phyloP scores from a whole-genome alignment of 2,113 vertebrate genomes.

The Neopipo cinnamomea region DNA sequence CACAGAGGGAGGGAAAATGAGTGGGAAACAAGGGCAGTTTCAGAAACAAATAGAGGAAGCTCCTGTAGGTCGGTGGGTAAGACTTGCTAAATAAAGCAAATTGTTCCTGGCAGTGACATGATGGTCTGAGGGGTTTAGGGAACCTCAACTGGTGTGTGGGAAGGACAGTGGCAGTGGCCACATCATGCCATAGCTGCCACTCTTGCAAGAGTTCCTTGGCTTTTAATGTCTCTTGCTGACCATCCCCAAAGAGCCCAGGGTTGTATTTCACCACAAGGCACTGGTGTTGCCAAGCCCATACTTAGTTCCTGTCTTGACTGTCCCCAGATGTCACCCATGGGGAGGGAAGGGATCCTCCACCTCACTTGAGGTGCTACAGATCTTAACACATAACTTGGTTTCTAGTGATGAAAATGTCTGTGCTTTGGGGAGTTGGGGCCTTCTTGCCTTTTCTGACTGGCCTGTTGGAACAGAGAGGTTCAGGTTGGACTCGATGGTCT shows the following conservation, averaged over 20 bases:
- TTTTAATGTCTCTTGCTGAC: neutral
- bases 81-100: constrained; percentile 8
- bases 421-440: neutral
- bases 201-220: neutral
- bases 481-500: neutral
- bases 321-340: rapidly evolving
- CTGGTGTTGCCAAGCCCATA: neutral
- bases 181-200: neutral
- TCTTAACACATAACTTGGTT: neutral
- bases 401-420: neutral
- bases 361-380: neutral
- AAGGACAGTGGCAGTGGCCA: neutral
- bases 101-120: neutral
- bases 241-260: neutral
- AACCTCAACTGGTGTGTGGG: neutral
- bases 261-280: neutral
- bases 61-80: neutral
- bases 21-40: constrained; percentile 8
- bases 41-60: constrained; percentile 54
- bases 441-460: neutral
- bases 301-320: neutral
- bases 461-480: neutral
- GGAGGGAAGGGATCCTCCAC: neutral
- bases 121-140: neutral
- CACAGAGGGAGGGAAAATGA: neutral